These are phyloP conservation scores for Bradypus variegatus DNA, from an alignment of 2,797 vertebrate genomes.

Conservation along the genomic window DNA sequence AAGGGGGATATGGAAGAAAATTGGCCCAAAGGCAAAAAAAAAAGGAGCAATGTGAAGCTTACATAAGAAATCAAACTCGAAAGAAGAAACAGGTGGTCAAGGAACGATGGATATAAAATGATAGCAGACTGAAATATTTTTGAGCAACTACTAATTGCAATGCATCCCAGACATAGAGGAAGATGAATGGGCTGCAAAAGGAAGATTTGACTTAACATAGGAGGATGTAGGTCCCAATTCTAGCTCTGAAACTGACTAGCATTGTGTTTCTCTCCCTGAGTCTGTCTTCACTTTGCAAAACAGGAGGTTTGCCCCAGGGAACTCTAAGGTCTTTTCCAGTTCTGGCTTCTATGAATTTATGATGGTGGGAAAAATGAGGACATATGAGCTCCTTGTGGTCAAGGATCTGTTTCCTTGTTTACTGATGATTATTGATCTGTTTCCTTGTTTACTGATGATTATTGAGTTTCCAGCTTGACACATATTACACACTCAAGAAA, in stretches of 20 bases:
- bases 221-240: neutral
- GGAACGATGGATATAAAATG: neutral
- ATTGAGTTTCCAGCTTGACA: neutral
- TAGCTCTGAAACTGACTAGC: neutral
- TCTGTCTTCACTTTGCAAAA: neutral
- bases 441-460: neutral
- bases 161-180: neutral
- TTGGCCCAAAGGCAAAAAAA: neutral
- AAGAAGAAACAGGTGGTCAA: neutral
- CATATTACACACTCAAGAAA: neutral
- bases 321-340: neutral
- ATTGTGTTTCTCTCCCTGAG: neutral
- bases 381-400: neutral
- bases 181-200: neutral
- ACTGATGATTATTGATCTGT: neutral
- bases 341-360: neutral
- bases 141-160: neutral
- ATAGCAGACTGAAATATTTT: neutral
- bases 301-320: neutral
- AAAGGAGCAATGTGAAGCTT: neutral
- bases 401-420: neutral
- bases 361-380: neutral
- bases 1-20: neutral
- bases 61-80: neutral
- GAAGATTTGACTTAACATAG: neutral